These are phyloP conservation scores for Cerastoderma edule DNA, from an alignment of 2,888 invertebrate species.

Conservation along the genomic window DNA sequence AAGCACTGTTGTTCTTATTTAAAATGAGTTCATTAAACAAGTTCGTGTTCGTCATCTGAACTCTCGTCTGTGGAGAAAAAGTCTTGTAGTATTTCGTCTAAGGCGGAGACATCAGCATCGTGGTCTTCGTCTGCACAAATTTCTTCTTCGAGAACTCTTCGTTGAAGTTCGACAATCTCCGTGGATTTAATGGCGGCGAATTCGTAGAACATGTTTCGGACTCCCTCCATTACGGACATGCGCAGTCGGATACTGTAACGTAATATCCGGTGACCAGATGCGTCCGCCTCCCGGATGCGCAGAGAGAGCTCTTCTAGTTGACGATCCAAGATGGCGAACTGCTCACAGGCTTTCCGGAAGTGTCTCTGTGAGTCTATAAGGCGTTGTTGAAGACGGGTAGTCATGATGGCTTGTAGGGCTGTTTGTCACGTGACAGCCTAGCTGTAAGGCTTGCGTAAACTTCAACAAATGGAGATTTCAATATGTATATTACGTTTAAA, in stretches of 20 bases:
- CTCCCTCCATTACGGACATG: constrained; percentile 46
- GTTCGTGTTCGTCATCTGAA: no score
- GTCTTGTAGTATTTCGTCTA: background rate
- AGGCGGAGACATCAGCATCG: constrained; percentile 15
- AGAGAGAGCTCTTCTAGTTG: constrained; percentile 29
- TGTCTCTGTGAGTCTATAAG: constrained; percentile 24
- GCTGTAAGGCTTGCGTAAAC: no score
- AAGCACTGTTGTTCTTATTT: no score
- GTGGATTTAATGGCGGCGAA: constrained; percentile 48
- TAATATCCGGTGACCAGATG: constrained; percentile 9
- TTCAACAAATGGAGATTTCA: no score
- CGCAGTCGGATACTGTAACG: constrained; percentile 52
- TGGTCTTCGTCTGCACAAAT: constrained; percentile 17
- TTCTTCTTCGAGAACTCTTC: constrained; percentile 21
- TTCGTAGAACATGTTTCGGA: constrained; percentile 53
- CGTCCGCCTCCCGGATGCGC: constrained; percentile 31
- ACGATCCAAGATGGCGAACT: constrained; percentile 39
- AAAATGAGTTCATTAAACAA: no score
- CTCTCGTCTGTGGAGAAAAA: background rate
- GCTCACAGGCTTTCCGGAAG: constrained; percentile 50
- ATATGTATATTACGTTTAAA: no score
- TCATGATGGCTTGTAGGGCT: no score
- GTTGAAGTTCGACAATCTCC: constrained; percentile 44
- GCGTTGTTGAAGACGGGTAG: constrained; percentile 12
- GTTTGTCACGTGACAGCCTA: no score